phyloP scores from a whole-genome alignment of 2,797 vertebrate genomes.

The Scolopax bukidnonensis region DNA sequence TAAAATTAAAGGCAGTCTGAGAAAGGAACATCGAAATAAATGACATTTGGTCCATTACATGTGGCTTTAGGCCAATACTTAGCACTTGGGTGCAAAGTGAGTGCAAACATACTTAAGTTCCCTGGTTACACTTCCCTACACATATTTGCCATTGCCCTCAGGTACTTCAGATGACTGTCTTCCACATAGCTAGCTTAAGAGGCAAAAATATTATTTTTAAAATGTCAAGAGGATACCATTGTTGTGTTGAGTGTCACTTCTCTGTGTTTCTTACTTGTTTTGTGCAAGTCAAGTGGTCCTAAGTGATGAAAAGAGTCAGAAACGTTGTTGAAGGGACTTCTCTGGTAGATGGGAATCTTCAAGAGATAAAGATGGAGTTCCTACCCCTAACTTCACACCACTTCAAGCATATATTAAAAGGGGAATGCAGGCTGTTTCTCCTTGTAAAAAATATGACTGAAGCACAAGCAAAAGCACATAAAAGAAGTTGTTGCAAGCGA shows the following conservation, averaged over 20 bases:
- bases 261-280: not conserved
- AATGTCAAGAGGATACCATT: not conserved
- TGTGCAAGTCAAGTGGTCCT: not conserved
- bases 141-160: not conserved
- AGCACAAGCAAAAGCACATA: not conserved
- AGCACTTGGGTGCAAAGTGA: not conserved
- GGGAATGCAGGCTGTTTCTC: not conserved
- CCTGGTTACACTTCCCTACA: not conserved
- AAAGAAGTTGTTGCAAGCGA: not conserved
- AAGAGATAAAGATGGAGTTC: not conserved
- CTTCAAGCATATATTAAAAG: not conserved
- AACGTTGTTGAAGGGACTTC: not conserved
- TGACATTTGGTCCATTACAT: not conserved
- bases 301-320: not conserved
- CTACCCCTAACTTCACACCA: not conserved
- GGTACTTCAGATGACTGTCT: not conserved
- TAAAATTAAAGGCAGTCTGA: slow-evolving; percentile 17
- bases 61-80: not conserved
- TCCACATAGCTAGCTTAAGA: not conserved
- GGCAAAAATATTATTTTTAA: not conserved
- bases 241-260: not conserved
- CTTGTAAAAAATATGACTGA: not conserved
- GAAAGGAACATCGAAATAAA: not conserved
- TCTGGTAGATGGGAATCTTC: not conserved
- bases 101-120: not conserved